Base-by-base conservation (phyloP, 2,113 vertebrate species). In the Salvelinus namaycush region DNA sequence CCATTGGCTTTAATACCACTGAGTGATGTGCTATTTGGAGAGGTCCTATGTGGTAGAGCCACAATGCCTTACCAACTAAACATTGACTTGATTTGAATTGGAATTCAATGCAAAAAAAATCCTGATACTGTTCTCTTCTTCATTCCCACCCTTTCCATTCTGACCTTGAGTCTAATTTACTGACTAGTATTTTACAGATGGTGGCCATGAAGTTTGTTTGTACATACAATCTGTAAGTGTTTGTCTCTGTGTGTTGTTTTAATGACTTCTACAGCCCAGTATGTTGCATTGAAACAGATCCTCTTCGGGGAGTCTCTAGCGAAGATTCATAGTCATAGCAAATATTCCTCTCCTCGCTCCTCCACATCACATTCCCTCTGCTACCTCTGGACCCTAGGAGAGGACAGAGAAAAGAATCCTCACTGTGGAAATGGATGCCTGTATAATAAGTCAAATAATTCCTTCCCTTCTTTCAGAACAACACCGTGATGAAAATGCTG, bases 221-320 rank as follows among this genome's bases (percentile, higher is more conserved):
- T 51, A 51, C 49, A 51, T 51, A 51, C 49, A 51, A 51, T 62
- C 6, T 62, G 54, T 59, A 20, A 59, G 60, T 62, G 60, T 62
- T 22, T 13, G 8, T 66, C 22, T 9, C 22, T 66, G 24, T 66
- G 64, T 26, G 64, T 11, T 66, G 64, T 16, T 51, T 12, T 51
- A 13, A 27, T 27, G 24, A 66, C 22, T 66, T n/a, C 64, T 66
- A 12, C 22, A 14, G 64, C 24, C 64, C 14, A 27, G 64, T 27
- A 66, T 66, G 64, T 27, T 66, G 3, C 64, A 66, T 27, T 66
- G 64, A 27, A 66, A 66, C 64, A 27, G 64, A 66, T 66, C 22
- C 26, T 66, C 64, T 66, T 66, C 14, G 14, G 24, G 24, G 64
- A 66, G 64, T 66, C 64, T 24, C 26, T 66, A 51, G 49, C 13